Base-by-base conservation (phyloP, 2,888 invertebrate species). In the Anaspis maculata region DNA sequence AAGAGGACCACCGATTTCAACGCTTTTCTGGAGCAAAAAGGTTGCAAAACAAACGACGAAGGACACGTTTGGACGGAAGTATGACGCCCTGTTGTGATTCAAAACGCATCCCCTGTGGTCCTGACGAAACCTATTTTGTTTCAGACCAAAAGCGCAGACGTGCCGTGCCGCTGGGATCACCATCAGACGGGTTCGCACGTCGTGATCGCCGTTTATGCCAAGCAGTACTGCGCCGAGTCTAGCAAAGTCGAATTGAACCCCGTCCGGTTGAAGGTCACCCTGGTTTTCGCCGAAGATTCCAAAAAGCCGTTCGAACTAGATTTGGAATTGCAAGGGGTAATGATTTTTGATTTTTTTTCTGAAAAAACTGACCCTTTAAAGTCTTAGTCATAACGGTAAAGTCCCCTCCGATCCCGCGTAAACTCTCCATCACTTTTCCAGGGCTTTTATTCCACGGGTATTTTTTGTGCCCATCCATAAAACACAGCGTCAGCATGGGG, bases 1-100 rank as follows among this genome's bases (percentile, higher is more conserved):
- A 84, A 83, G 54, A 79, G 83, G 56, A 97, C 97, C 0, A 82
- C 89, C 1, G 97, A 99, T 61, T 99, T 99, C 60, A 77, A 86
- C 34, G 77, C 76, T 2, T 99, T 98, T 59, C 71, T 98, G 34
- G 83, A 80, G 32, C 97, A 97, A 70, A 79, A 76, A 30, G 98
- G 98, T 0, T 99, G 98, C 59, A 72, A 74, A 3, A 71, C 72
- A 35, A 96, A 94, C 3, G 71, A 71, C n/a, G n/a, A n/a, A n/a
- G 9, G 9, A 27, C 98, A 98, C 67, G 69, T 81, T 39, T 98
- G 96, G 95, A 70, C 5, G 9, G 9, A 19, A 9, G 19, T 6
- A 19, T 6, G 9, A 19, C n/a, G n/a, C n/a, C n/a, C n/a, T n/a
- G n/a, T n/a, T n/a, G n/a, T n/a, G n/a, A n/a, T n/a, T n/a, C n/a